Evolutionary conservation across 2,888 invertebrate species (phyloP), one percentile per base, ranked within the genome.

Genomic region (Tinea trinotella): DNA sequence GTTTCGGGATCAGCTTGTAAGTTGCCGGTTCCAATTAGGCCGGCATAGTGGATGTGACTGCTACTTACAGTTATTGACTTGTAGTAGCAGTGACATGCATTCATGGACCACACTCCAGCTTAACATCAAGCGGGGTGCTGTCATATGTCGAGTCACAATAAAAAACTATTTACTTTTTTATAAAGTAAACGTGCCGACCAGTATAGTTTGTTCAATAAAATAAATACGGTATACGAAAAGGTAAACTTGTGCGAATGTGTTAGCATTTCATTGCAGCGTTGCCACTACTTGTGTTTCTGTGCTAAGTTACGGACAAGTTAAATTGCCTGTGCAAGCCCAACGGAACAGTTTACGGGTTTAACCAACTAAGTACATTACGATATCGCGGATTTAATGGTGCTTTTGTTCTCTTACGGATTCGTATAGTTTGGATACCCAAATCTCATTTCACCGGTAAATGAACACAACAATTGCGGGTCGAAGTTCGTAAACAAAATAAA

Each of bases 341-440:
- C 57, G 56, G 55, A 59, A 56, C 59, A 64, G 62, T 67, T 68
- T 62, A 56, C 61, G 62, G 64, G 66, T 68, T 70, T 50, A 66
- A 62, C 60, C 63, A 60, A 59, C 30, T 30, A 30, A 40, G 40
- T 60, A 67, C 65, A 65, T 65, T 70, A 64, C 62, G 60, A 61
- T 63, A 63, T 64, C 60, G 62, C 62, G 62, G 62, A 66, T 63
- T 65, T 68, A 67, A 63, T 57, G 66, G 62, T 61, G 65, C 63
- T 65, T 63, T 67, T 66, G 52, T 52, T 34, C 34, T 34, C 35
- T 22, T 18, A 18, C 48, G 4, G 13, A n/a, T 3, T 22, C 40
- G 2, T 17, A 40, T 13, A 40, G 15, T 40, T 15, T 13, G 40
- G 40, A 17, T 30, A 10, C 30, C 3, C 17, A 18, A 48, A 48